Evolutionary conservation across 2,888 invertebrate genomes (phyloP), one percentile per base, ranked within the genome.

Genomic region (Carcina quercana): DNA sequence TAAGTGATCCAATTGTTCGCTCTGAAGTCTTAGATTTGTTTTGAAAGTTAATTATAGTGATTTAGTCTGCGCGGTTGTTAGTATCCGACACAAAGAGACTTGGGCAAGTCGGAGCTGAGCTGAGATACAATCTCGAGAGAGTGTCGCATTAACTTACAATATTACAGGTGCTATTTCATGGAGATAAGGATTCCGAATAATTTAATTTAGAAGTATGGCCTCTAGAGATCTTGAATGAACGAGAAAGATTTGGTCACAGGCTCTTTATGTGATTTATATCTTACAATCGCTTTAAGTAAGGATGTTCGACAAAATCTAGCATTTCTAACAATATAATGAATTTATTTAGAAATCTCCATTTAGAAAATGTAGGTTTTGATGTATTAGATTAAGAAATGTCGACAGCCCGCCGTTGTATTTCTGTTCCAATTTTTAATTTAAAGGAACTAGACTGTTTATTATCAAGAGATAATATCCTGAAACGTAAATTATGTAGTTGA

Each of bases 1-100:
- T 17, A 17, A 17, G 25, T 25, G 22, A 34, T 27, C 14, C 21
- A 14, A 28, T 29, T 32, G 19, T n/a, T 33, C 11, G 15, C 28
- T 30, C 13, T 32, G 33, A 34, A 34, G 37, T 40, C 46, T 45
- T 40, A 42, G 50, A 53, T 55, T 59, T 62, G 57, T 63, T 63
- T 58, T 45, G 48, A 43, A 53, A 54, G 53, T 52, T 56, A 57
- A 59, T 62, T 58, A 50, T 49, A 41, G 54, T 59, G 53, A 60
- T 63, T 63, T 59, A 64, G 54, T 53, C 52, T 40, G 47, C 44
- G 45, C 53, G 52, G 51, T 53, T 50, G 52, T 52, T 50, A 50
- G 43, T 50, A 55, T 50, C 47, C 47, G 39, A 44, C 54, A 63
- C 59, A 64, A 65, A 55, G 59, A 54, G 47, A 51, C 52, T 53